Conservation (phyloP, 2,797 vertebrate species). For the Melopsittacus undulatus region DNA sequence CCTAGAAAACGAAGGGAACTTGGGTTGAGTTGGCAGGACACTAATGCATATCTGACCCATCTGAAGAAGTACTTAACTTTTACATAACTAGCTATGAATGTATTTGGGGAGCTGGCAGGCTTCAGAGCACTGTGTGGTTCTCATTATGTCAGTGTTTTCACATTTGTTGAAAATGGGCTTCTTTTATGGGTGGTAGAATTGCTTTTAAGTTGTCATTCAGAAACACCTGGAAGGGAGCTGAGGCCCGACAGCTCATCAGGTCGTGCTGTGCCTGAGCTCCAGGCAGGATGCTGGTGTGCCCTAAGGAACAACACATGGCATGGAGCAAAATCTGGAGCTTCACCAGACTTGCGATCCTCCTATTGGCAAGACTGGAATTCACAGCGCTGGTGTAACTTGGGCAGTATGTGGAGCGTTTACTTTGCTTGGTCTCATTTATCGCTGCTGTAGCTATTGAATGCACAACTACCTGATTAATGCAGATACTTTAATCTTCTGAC, state of each 20-base stretch:
- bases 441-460: neutral
- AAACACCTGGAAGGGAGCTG: neutral
- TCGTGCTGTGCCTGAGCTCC: neutral
- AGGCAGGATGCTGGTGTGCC: neutral
- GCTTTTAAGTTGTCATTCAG: neutral
- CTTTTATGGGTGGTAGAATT: constrained; percentile 5
- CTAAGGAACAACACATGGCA: neutral
- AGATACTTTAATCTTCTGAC: constrained; percentile 19
- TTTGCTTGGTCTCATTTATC: neutral
- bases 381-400: neutral
- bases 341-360: fast-evolving
- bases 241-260: neutral
- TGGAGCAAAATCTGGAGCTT: neutral
- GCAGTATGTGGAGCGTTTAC: neutral
- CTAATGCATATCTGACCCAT: neutral
- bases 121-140: neutral
- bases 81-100: constrained; percentile 3
- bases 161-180: neutral
- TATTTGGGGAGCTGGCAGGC: neutral
- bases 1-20: neutral
- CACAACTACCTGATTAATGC: constrained; percentile 17
- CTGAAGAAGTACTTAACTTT: constrained; percentile 56
- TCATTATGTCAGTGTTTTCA: neutral
- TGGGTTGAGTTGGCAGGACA: constrained; percentile 23
- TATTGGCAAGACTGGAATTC: neutral